phyloP scores from a whole-genome alignment of 2,888 invertebrate species.

The Rhagonycha lutea region DNA sequence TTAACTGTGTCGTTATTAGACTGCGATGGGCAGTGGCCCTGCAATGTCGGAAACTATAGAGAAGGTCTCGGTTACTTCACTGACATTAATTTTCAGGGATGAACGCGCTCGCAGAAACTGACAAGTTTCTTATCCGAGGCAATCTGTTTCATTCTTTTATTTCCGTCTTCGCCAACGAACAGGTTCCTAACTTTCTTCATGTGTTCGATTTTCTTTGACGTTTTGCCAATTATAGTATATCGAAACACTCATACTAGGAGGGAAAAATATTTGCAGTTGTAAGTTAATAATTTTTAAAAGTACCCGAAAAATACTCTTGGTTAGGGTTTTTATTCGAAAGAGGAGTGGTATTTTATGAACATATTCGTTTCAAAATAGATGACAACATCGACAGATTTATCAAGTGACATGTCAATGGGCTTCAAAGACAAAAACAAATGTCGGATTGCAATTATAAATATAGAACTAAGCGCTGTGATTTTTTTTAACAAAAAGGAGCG shows the following conservation, averaged over 20 bases:
- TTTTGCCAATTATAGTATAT: constrained; percentile 27
- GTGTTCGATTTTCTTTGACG: constrained; percentile 42
- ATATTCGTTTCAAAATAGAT: constrained; percentile 12
- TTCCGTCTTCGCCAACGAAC: constrained; percentile 44
- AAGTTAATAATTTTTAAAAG: background rate
- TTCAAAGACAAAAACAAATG: constrained; percentile 33
- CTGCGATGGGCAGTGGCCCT: constrained; percentile 37
- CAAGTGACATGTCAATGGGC: constrained; percentile 41
- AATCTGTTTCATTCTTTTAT: constrained; percentile 56
- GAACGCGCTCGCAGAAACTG: constrained; percentile 55
- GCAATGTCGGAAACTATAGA: constrained; percentile 32
- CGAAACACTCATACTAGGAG: background rate
- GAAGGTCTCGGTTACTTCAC: constrained; percentile 44
- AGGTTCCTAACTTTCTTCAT: constrained; percentile 41
- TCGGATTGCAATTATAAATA: background rate
- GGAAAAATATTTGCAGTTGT: background rate
- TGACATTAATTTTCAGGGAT: constrained; percentile 57
- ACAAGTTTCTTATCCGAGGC: constrained; percentile 56
- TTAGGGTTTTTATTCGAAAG: background rate
- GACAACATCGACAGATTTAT: constrained; percentile 44
- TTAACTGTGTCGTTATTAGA: constrained; percentile 35
- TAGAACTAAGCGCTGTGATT: background rate
- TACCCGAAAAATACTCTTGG: background rate
- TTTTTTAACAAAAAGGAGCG: background rate
- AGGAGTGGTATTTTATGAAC: background rate